These are phyloP conservation scores for Apotomis betuletana DNA, from an alignment of 2,888 invertebrate species.

Conservation along the genomic window DNA sequence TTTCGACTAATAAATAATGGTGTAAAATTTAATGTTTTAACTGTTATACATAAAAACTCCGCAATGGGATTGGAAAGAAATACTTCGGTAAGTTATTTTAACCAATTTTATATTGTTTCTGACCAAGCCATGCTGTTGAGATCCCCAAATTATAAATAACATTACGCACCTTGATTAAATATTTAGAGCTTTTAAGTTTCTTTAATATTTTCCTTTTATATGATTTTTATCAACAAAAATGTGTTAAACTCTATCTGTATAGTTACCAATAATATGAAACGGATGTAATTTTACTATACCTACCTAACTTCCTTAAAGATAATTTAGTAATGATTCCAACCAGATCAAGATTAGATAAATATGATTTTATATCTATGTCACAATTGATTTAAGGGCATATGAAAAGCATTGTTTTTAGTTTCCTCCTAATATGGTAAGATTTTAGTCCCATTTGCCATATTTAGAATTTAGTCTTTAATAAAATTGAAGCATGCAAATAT, in stretches of 20 bases:
- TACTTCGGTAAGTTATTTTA: slow-evolving; percentile 56
- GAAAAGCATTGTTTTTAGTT: background rate
- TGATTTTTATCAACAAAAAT: background rate
- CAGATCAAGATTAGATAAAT: slow-evolving; percentile 33
- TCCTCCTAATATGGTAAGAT: background rate
- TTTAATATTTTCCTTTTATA: too few relatives aligned
- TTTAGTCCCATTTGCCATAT: background rate
- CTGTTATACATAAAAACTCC: slow-evolving; percentile 6
- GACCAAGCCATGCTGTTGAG: background rate
- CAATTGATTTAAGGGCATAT: background rate
- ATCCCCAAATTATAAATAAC: background rate
- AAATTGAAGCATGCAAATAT: background rate
- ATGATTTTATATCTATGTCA: too few relatives aligned
- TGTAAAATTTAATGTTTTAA: slow-evolving; percentile 4
- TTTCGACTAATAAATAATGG: slow-evolving; percentile 25
- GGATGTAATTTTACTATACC: background rate
- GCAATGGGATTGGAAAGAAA: slow-evolving; percentile 72
- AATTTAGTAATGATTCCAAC: background rate
- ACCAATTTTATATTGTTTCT: background rate
- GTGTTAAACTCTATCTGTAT: background rate
- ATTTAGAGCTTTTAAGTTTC: too few relatives aligned
- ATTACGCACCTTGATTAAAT: background rate
- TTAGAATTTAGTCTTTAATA: background rate
- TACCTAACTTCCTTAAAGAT: background rate
- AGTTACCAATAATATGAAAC: background rate